Evolutionary conservation across 2,888 invertebrate genomes (phyloP), one percentile per base, ranked within the genome.

Genomic region (Eupithecia vulgata): DNA sequence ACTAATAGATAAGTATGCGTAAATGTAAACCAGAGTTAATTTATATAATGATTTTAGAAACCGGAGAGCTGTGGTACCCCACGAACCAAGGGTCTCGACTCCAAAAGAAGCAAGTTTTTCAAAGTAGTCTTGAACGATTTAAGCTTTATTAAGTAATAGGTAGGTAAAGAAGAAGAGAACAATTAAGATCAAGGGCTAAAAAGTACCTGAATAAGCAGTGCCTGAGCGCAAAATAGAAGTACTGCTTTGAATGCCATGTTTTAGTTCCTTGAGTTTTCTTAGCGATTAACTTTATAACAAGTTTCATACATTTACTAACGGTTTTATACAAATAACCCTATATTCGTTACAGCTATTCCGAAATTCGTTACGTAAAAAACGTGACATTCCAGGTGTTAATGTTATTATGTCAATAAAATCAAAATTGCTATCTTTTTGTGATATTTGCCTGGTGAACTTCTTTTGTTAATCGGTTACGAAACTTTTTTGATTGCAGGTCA

Each of bases 381-480:
- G 61, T 61, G 61, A 30, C n/a, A 48, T 35, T 30, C 30, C 17
- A 34, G 8, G 61, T 35, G n/a, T 35, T 7, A 35, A 17, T 2
- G 48, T 61, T 61, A 59, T 59, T 59, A 30, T 34, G 17, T 61
- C 17, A 17, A 17, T 61, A 48, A 48, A 5, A 61, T 35, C 34
- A 61, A 61, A 61, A 61, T 61, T 17, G 17, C 34, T 61, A 61
- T 61, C 35, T n/a, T 61, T 61, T 35, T 61, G 61, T 61, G 34
- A 61, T 61, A 61, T 61, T 61, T 35, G 61, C 61, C 61, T 61
- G 15, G 30, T 61, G 34, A 61, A 35, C 61, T 61, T 35, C 15
- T 25, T 42, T 61, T 34, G 1, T 30, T 45, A 61, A 61, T 35
- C 30, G 59, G 15, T 59, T 59, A 5, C 61, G 1, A 48, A 48